These are phyloP conservation scores for Asbolus verrucosus DNA, from an alignment of 1,140 invertebrate species.

Conservation along the genomic window DNA sequence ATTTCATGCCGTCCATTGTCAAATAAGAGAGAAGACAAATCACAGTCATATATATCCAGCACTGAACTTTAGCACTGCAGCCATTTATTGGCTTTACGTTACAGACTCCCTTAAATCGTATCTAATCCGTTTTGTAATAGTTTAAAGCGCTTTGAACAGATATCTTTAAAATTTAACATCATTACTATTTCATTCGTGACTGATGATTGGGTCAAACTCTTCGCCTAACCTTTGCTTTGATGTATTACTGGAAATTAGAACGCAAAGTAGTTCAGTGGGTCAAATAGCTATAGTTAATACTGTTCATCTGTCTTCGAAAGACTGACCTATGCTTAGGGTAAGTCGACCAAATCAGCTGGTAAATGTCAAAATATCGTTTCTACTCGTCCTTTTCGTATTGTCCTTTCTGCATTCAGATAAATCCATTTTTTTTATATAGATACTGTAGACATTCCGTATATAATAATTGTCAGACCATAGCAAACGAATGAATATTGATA, in stretches of 20 bases:
- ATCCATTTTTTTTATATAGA: too few relatives aligned
- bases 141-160: not conserved
- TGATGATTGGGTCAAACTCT: too few relatives aligned
- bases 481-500: too few relatives aligned
- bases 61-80: conserved; percentile 45
- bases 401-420: too few relatives aligned
- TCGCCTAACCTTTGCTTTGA: too few relatives aligned
- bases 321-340: not conserved
- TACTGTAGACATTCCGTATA: too few relatives aligned
- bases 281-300: not conserved
- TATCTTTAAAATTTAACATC: not conserved
- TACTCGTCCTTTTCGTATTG: too few relatives aligned
- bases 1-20: conserved; percentile 45
- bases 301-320: not conserved
- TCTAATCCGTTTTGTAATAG: conserved; percentile 23
- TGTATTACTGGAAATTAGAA: not conserved
- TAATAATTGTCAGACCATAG: too few relatives aligned
- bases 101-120: conserved; percentile 34
- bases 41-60: conserved; percentile 45
- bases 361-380: not conserved
- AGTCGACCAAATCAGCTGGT: not conserved
- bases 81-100: conserved; percentile 47
- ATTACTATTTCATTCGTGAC: not conserved
- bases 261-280: not conserved
- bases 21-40: conserved; percentile 48